Percentiles rank a stretch among this genome's conserved stretches.
Conservation (phyloP, 2,888 invertebrate species). For the Drosophila prolongata region DNA sequence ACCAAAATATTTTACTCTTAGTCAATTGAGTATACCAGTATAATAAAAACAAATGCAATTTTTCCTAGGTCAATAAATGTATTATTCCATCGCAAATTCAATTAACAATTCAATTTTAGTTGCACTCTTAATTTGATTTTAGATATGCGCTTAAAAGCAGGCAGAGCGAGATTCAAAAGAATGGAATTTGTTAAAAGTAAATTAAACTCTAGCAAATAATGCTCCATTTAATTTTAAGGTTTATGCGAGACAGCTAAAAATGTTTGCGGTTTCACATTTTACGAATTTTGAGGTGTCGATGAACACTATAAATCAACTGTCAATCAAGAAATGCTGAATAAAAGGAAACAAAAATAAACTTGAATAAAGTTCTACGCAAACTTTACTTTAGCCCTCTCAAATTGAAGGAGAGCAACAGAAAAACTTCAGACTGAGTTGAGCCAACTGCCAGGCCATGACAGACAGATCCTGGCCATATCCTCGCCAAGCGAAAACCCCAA, state of each 20-base stretch:
- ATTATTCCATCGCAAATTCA: conserved; percentile 16
- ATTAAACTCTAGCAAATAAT: not conserved
- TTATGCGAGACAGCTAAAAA: not conserved
- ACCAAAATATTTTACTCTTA: conserved; percentile 8
- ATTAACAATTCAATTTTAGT: conserved; percentile 23
- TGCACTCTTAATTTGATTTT: conserved; percentile 3
- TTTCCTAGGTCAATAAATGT: conserved; percentile 19
- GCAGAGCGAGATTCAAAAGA: conserved; percentile 1
- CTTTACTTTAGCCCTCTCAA: conserved; percentile 7
- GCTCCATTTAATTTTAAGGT: not conserved
- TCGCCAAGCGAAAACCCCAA: conserved; percentile 1
- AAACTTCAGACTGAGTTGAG: conserved; percentile 31
- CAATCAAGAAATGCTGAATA: conserved; percentile 32
- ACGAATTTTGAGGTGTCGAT: conserved; percentile 15
- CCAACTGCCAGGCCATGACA: conserved; percentile 28
- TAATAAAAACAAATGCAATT: conserved; percentile 20
- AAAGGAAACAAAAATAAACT: conserved; percentile 34
- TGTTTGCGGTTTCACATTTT: not conserved
- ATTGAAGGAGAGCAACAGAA: conserved; percentile 3
- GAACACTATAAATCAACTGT: conserved; percentile 39
- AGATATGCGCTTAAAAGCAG: conserved; percentile 2
- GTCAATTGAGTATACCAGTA: conserved; percentile 26
- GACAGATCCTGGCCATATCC: conserved; percentile 18
- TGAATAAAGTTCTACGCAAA: conserved; percentile 26
- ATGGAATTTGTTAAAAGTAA: not conserved